Conservation (phyloP, 1,140 invertebrate genomes). For the Watersipora subatra region DNA sequence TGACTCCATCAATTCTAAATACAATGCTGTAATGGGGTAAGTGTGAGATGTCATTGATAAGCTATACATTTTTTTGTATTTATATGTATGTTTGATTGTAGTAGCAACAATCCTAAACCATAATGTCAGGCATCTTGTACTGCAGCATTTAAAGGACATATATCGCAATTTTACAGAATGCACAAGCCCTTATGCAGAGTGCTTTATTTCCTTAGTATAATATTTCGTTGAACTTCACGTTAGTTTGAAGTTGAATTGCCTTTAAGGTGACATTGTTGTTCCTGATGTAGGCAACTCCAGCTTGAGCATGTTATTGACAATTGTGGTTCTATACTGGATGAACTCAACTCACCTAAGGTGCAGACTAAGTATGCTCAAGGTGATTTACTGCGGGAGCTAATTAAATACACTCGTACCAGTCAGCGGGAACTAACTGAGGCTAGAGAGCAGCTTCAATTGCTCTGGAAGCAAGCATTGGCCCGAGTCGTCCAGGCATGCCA, state of each 20-base stretch:
- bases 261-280: too few species aligned
- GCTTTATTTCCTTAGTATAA: too few species aligned
- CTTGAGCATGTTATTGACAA: background rate
- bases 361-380: background rate
- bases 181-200: too few species aligned
- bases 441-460: background rate
- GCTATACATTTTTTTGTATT: too few species aligned
- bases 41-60: too few species aligned
- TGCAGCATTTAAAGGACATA: too few species aligned
- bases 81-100: too few species aligned
- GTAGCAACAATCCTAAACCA: too few species aligned
- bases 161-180: too few species aligned
- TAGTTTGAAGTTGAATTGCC: too few species aligned
- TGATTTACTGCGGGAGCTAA: background rate
- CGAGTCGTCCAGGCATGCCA: background rate
- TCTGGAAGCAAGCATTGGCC: background rate
- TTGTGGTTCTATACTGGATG: background rate
- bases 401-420: background rate
- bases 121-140: too few species aligned
- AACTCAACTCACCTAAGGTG: background rate
- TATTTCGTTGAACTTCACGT: too few species aligned
- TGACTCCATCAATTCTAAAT: background rate
- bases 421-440: background rate
- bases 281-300: background rate
- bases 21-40: background rate